Evolutionary conservation across 2,113 vertebrate species (phyloP).

Genomic region (Chionodraco myersi): DNA sequence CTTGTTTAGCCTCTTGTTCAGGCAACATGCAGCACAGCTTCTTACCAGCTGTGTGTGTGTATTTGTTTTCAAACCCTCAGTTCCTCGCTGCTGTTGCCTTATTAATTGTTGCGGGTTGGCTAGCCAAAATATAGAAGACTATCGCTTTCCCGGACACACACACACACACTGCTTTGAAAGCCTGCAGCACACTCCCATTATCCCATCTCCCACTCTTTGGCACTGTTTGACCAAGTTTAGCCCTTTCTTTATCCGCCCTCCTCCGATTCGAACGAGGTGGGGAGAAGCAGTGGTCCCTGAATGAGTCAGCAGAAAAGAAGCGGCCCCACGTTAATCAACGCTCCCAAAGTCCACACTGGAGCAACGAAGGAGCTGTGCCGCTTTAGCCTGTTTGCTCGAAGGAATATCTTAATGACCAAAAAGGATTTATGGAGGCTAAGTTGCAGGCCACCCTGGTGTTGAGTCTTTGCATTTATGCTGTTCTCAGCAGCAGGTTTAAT

Average conservation of each 20-base stretch:
- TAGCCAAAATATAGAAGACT: slow-evolving; percentile 23
- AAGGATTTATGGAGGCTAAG: slow-evolving; percentile 73
- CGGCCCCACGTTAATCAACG: slow-evolving; percentile 68
- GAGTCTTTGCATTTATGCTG: slow-evolving; percentile 59
- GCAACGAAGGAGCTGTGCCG: slow-evolving; percentile 53
- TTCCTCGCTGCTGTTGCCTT: slow-evolving; percentile 43
- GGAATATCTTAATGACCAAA: slow-evolving; percentile 75
- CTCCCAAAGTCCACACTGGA: slow-evolving; percentile 52
- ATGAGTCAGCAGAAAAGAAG: slow-evolving; percentile 78
- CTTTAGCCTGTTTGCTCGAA: slow-evolving; percentile 60
- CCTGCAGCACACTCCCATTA: slow-evolving; percentile 72
- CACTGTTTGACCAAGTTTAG: slow-evolving; percentile 66
- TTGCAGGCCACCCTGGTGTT: slow-evolving; percentile 40
- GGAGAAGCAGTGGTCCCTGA: slow-evolving; percentile 58
- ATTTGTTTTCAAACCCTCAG: slow-evolving; percentile 19
- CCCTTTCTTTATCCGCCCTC: slow-evolving; percentile 67
- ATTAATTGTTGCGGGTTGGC: slow-evolving; percentile 58
- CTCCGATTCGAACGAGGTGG: slow-evolving; percentile 63
- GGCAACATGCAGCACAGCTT: slow-evolving; percentile 27
- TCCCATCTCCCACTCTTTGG: slow-evolving; percentile 51
- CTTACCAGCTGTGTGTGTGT: slow-evolving; percentile 12
- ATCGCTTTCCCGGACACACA: slow-evolving; percentile 18
- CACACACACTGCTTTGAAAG: slow-evolving; percentile 25
- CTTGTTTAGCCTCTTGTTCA: slow-evolving; percentile 27
- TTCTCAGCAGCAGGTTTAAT: slow-evolving; percentile 66